These are phyloP conservation scores for Agonopterix heracliana DNA, from an alignment of 2,888 invertebrate species.

Conservation along the genomic window DNA sequence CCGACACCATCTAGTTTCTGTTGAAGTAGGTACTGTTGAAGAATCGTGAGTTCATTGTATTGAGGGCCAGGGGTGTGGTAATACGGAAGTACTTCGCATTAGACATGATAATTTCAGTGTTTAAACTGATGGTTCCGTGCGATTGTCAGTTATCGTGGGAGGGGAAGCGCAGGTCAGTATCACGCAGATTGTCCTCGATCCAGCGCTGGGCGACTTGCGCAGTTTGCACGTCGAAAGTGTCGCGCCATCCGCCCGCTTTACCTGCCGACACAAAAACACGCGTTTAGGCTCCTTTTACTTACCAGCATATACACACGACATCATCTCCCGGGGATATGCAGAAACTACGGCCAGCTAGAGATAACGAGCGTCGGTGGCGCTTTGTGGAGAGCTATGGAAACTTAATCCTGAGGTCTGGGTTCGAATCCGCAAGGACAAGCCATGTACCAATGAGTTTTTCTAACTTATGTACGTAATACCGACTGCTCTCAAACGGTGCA, in stretches of 20 bases:
- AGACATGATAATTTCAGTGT: neutral
- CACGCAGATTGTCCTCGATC: conserved; percentile 76
- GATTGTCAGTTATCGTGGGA: neutral
- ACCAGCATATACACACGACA: neutral
- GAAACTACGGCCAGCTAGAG: too few relatives aligned
- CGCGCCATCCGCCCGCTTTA: conserved; percentile 78
- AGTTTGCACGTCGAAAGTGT: conserved; percentile 79
- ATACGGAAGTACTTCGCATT: neutral
- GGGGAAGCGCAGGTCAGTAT: conserved; percentile 25
- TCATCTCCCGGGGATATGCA: too few relatives aligned
- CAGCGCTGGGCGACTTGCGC: conserved; percentile 77
- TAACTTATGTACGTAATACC: too few relatives aligned
- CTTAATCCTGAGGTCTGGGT: too few relatives aligned
- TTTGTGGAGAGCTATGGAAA: too few relatives aligned
- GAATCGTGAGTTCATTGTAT: neutral
- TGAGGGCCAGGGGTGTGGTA: neutral
- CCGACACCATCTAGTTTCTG: too few relatives aligned
- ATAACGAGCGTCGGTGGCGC: too few relatives aligned
- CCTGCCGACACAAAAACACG: conserved; percentile 45
- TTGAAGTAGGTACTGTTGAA: too few relatives aligned
- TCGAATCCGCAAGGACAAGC: too few relatives aligned
- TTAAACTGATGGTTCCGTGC: neutral
- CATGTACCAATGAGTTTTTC: too few relatives aligned
- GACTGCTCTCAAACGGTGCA: too few relatives aligned
- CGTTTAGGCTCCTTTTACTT: neutral